These are phyloP conservation scores for Operophtera brumata DNA, from an alignment of 2,888 invertebrate species.

Conservation along the genomic window DNA sequence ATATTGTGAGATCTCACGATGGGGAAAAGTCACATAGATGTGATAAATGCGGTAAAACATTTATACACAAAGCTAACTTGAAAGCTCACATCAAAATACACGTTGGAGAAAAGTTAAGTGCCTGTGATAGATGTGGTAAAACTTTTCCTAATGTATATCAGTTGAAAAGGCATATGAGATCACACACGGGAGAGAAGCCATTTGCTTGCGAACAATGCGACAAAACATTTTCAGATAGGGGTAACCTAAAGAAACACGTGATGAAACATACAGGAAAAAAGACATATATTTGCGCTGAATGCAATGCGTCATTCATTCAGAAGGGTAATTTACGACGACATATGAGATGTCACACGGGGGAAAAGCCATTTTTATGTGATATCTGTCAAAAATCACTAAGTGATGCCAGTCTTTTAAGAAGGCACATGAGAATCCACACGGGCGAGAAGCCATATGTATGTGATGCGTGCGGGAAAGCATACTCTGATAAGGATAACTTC, in stretches of 20 bases:
- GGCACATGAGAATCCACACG: constrained; percentile 11
- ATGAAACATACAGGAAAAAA: constrained; percentile 4
- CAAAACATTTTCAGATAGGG: background rate
- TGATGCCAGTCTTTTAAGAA: background rate
- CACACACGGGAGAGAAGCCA: constrained; percentile 6
- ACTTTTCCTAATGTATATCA: background rate
- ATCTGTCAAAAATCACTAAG: constrained; percentile 3
- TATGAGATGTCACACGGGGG: constrained; percentile 2
- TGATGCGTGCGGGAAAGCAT: constrained; percentile 55
- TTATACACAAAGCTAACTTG: background rate
- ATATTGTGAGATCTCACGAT: background rate
- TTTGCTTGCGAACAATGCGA: constrained; percentile 5
- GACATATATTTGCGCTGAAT: constrained; percentile 5
- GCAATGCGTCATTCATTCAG: background rate
- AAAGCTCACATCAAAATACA: constrained; percentile 3
- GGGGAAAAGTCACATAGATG: background rate
- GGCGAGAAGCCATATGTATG: constrained; percentile 9
- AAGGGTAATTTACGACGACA: constrained; percentile 6
- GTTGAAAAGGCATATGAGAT: constrained; percentile 8
- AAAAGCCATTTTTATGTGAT: constrained; percentile 4
- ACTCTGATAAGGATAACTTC: constrained; percentile 43
- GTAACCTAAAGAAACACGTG: constrained; percentile 7
- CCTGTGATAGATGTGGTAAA: constrained; percentile 2
- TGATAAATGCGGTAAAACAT: background rate
- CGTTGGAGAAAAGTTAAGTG: background rate